Conservation (phyloP, 2,113 vertebrate species). For the Lepus americanus region DNA sequence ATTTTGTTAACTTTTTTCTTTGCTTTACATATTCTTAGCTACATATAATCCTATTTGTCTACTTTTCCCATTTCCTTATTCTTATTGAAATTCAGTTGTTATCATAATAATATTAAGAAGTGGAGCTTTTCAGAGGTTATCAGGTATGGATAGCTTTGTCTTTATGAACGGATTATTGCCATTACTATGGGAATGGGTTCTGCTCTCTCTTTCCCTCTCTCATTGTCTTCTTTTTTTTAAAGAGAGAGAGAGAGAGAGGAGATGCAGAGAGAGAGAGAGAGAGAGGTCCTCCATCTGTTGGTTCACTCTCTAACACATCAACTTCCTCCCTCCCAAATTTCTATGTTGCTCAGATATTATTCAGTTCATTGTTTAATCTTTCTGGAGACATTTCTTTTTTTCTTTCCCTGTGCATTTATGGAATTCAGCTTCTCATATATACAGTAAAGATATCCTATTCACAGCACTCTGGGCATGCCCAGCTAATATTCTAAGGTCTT, state of each 20-base stretch:
- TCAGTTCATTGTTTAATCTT: constrained; percentile 43
- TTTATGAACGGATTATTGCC: neutral
- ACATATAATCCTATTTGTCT: too few relatives aligned
- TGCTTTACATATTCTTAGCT: too few relatives aligned
- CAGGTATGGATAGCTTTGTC: neutral
- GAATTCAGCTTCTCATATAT: constrained; percentile 28
- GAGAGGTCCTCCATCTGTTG: too few relatives aligned
- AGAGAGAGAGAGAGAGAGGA: too few relatives aligned
- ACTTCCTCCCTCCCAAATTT: constrained; percentile 47
- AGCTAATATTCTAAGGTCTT: neutral
- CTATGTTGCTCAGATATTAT: constrained; percentile 23
- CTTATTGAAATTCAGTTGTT: neutral
- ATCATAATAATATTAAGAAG: neutral
- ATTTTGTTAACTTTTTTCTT: too few relatives aligned
- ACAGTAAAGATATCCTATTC: neutral
- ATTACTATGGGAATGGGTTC: neutral
- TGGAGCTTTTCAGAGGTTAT: neutral
- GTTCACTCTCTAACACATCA: neutral
- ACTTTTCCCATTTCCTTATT: too few relatives aligned
- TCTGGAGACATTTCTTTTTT: neutral
- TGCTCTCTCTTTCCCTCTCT: neutral
- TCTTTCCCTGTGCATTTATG: constrained; percentile 1
- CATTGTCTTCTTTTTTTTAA: neutral
- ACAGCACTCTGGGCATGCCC: neutral
- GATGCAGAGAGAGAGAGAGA: too few relatives aligned